A percentile compares a stretch with the other conserved stretches of the same genome.
phyloP scores from a whole-genome alignment of 2,113 vertebrate genomes.

The Piprites chloris region DNA sequence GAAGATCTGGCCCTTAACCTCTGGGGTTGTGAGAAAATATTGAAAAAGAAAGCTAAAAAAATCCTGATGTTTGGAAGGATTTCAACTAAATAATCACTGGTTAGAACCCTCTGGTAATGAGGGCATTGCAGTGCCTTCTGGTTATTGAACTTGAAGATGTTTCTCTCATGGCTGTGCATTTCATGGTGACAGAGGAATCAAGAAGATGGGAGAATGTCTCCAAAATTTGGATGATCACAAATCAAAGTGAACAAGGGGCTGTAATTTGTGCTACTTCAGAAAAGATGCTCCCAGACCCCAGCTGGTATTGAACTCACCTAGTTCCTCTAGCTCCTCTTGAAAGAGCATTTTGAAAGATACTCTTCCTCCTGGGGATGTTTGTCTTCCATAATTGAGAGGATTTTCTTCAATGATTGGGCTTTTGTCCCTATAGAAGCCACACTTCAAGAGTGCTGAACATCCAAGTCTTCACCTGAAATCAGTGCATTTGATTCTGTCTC shows the following conservation, averaged over 20 bases:
- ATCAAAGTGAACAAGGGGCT: not conserved
- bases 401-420: not conserved
- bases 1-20: conserved; percentile 6
- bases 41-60: not conserved
- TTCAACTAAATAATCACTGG: not conserved
- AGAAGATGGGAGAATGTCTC: not conserved
- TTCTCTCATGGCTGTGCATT: not conserved
- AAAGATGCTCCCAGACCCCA: not conserved
- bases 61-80: not conserved
- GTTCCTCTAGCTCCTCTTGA: not conserved
- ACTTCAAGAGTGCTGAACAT: not conserved
- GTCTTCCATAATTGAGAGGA: not conserved
- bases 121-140: not conserved
- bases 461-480: not conserved
- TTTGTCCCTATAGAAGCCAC: not conserved
- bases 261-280: not conserved
- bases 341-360: not conserved
- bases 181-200: not conserved
- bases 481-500: not conserved
- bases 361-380: not conserved
- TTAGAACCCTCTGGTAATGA: not conserved
- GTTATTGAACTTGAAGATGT: not conserved
- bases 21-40: not conserved
- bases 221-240: not conserved
- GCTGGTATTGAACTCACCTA: not conserved